Evolutionary conservation across 2,113 vertebrate species (phyloP).

Genomic region (Coregonus clupeaformis): DNA sequence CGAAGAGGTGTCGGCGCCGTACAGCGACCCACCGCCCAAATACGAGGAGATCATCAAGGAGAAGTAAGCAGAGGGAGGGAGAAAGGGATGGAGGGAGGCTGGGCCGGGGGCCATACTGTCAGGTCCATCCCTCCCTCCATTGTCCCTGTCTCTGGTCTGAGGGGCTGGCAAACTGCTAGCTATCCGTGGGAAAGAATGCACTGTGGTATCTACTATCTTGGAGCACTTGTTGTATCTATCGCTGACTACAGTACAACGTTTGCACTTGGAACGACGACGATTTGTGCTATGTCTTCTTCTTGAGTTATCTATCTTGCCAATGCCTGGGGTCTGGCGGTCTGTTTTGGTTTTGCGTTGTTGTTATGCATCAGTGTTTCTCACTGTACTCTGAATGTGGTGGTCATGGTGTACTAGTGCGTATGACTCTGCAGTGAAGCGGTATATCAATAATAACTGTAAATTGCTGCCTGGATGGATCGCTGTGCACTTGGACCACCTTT

Average conservation of each 20-base stretch:
- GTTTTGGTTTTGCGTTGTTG: not conserved
- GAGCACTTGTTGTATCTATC: not conserved
- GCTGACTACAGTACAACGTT: not conserved
- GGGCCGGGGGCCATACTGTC: too few species aligned
- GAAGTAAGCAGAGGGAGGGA: conserved; percentile 42
- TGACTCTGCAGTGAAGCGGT: not conserved
- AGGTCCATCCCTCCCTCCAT: not conserved
- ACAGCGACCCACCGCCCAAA: conserved; percentile 84
- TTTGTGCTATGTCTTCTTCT: not conserved
- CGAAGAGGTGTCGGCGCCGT: conserved; percentile 78
- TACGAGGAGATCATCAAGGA: conserved; percentile 86
- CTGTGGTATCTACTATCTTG: not conserved
- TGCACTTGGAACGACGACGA: not conserved
- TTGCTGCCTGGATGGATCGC: not conserved
- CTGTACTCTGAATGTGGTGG: conserved; percentile 8
- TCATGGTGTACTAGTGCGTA: not conserved
- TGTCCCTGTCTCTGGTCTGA: not conserved
- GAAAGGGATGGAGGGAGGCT: not conserved
- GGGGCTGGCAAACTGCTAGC: not conserved
- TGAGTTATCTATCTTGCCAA: not conserved
- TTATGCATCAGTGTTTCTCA: conserved; percentile 9
- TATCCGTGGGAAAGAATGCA: not conserved
- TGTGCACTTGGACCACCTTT: not conserved
- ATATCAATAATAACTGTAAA: not conserved
- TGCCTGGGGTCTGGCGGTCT: not conserved